A percentile compares a stretch with the other conserved stretches of the same genome.
Conservation (phyloP, 2,888 invertebrate genomes). For the Eurytoma californica region DNA sequence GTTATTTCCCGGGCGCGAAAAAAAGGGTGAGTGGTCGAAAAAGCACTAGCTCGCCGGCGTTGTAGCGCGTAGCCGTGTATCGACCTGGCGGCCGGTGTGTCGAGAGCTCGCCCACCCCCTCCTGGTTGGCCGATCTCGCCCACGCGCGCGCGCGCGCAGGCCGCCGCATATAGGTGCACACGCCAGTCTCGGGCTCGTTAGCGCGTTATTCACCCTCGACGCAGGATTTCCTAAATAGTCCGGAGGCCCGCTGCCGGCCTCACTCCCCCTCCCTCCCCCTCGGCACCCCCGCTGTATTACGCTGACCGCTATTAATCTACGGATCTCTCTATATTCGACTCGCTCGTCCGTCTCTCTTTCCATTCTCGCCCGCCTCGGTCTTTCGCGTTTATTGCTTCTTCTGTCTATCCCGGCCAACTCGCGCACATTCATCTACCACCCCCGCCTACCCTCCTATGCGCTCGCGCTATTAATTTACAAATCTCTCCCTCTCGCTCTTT, state of each 20-base stretch:
- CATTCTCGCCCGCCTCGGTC: constrained; percentile 8
- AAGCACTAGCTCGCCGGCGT: too few species aligned
- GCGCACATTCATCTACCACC: neutral
- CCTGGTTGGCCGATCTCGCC: too few species aligned
- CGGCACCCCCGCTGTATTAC: constrained; percentile 8
- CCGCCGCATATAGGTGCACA: neutral
- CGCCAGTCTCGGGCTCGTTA: constrained; percentile 51
- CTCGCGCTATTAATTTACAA: constrained; percentile 44
- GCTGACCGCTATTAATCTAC: constrained; percentile 29
- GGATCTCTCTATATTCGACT: constrained; percentile 8
- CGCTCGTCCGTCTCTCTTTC: neutral
- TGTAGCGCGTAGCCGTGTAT: too few species aligned
- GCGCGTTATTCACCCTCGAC: constrained; percentile 56
- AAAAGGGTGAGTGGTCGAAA: too few species aligned
- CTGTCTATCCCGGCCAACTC: neutral
- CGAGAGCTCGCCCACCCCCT: too few species aligned
- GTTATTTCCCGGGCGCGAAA: too few species aligned
- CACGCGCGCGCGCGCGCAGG: too few species aligned
- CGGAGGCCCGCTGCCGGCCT: neutral
- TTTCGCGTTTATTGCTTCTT: constrained; percentile 36
- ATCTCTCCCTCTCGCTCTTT: constrained; percentile 9
- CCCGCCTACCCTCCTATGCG: neutral
- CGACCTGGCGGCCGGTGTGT: too few species aligned
- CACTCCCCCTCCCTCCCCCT: neutral
- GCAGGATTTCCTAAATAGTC: constrained; percentile 57